Base-by-base conservation (phyloP, 92 coral and sea anemone genomes). In the Zoanthus sociatus region DNA sequence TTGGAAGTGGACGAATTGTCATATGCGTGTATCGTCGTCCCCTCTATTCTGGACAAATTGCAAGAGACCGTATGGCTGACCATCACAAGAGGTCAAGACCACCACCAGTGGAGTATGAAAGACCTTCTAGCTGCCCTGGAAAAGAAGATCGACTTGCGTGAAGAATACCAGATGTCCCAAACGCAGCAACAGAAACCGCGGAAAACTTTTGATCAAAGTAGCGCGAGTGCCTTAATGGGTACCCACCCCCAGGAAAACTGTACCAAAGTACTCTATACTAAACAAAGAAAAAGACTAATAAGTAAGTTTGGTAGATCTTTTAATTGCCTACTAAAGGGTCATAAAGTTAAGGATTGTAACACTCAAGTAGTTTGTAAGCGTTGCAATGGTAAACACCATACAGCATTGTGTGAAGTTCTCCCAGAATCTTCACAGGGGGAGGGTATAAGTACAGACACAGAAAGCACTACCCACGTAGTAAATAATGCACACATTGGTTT, bases 11-110 rank as follows among this genome's bases (percentile, higher is more conserved):
- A 87, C 84, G 61, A 90, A 26, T 33, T 53, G 14, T 48, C 85
- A 0, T 82, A 90, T 50, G 54, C 90, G 14, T 83, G 70, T 7
- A 79, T 90, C 31, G 93, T 87, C 12, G 86, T 87, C 0, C 93
- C 90, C 15, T 30, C 81, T 0, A 13, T 87, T 1, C 18, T 90
- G 78, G 90, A 90, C 16, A 86, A 87, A 63, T 20, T 90, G 7
- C 93, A 79, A 14, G 77, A 90, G 6, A 3, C 33, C 4, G 46
- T 90, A 1, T 87, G 88, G n/a, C 44, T 87, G 37, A 90, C 90
- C 2, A 90, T 90, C n/a, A 90, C 84, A 10, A 70, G 93, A 77
- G 84, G 83, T 66, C 33, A 90, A 51, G 90, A 58, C 6, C 90
- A 87, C 46, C 86, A 75, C 16, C 33, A 87, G 37, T 90, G 86